phyloP scores from a whole-genome alignment of 2,113 vertebrate species.

The Malurus alboscapulatus region DNA sequence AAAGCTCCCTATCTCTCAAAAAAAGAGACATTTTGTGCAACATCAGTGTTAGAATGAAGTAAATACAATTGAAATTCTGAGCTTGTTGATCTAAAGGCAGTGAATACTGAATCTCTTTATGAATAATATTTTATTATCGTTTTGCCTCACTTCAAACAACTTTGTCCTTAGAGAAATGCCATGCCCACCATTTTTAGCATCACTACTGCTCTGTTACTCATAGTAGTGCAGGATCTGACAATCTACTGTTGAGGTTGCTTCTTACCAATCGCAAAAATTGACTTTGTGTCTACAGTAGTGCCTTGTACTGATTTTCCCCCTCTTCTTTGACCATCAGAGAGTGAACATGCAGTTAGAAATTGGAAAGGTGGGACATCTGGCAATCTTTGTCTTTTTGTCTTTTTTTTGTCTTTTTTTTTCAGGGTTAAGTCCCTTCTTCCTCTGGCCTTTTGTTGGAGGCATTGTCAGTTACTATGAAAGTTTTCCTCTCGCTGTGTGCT shows the following conservation, averaged over 20 bases:
- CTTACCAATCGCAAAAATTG: background rate
- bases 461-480: background rate
- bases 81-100: background rate
- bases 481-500: background rate
- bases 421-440: background rate
- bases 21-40: background rate
- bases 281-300: background rate
- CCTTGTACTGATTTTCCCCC: background rate
- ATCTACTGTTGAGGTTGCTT: background rate
- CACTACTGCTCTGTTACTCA: background rate
- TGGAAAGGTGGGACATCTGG: background rate
- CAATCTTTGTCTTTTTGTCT: background rate
- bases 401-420: too few species aligned
- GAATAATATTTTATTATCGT: background rate
- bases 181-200: background rate
- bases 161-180: background rate
- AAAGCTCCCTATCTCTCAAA: background rate
- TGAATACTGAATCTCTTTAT: background rate
- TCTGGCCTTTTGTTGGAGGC: background rate
- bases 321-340: background rate
- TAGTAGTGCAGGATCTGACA: background rate
- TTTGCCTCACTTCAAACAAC: background rate
- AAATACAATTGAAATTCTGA: background rate
- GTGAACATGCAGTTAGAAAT: background rate
- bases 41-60: background rate